Evolutionary conservation across 35 echinoderm and acorn worm genomes (phyloP).

Genomic region (Apostichopus japonicus): DNA sequence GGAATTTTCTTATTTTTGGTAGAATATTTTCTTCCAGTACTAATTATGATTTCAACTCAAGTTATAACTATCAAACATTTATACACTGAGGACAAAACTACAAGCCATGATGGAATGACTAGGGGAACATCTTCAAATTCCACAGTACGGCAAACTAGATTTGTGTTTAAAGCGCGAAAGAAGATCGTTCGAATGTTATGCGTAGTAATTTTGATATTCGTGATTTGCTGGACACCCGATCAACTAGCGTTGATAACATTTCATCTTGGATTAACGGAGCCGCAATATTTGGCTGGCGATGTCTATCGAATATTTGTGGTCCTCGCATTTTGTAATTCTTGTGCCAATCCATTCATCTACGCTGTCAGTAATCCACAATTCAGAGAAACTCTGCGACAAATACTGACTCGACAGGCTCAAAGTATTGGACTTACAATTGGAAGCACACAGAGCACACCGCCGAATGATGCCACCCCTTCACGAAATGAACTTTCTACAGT

Average conservation of each 20-base stretch:
- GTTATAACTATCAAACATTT: not conserved
- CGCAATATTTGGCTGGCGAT: slow-evolving; percentile 19
- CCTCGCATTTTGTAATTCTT: slow-evolving; percentile 73
- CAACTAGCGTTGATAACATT: slow-evolving; percentile 48
- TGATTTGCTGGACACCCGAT: slow-evolving; percentile 81
- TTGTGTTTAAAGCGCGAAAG: slow-evolving; percentile 29
- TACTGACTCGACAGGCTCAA: too few relatives aligned
- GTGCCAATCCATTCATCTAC: slow-evolving; percentile 85
- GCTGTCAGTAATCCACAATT: slow-evolving; percentile 55
- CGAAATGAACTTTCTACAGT: too few relatives aligned
- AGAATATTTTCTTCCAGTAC: slow-evolving; percentile 68
- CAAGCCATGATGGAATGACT: not conserved
- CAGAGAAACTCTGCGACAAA: not conserved
- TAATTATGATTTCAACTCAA: slow-evolving; percentile 68
- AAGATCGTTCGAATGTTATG: slow-evolving; percentile 67
- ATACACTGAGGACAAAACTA: not conserved
- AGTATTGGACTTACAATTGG: too few relatives aligned
- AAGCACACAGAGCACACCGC: too few relatives aligned
- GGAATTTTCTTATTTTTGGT: slow-evolving; percentile 59
- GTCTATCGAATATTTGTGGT: slow-evolving; percentile 50
- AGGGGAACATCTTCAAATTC: not conserved
- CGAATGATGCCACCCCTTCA: too few relatives aligned
- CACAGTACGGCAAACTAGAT: slow-evolving; percentile 1
- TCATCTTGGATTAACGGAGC: slow-evolving; percentile 47
- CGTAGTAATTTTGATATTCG: slow-evolving; percentile 64